Conservation (phyloP, 2,888 invertebrate genomes). For the Tipula lateralis region DNA sequence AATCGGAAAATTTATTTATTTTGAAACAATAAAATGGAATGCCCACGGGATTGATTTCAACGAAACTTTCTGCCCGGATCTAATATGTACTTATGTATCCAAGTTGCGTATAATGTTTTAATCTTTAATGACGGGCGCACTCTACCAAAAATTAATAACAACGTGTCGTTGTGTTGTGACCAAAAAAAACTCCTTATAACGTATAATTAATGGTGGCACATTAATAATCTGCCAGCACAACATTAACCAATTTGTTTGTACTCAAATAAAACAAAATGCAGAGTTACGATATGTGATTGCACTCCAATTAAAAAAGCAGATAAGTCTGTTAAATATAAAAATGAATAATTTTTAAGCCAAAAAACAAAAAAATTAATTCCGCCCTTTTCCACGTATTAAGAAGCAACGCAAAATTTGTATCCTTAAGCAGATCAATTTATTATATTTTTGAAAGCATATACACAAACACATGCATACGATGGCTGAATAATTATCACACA, state of each 20-base stretch:
- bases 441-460: background rate
- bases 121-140: background rate
- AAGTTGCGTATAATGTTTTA: background rate
- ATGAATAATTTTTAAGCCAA: background rate
- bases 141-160: background rate
- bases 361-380: background rate
- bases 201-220: background rate
- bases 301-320: background rate
- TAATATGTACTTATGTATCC: background rate
- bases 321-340: constrained; percentile 15
- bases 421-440: constrained; percentile 1
- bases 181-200: background rate
- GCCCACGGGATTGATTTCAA: background rate
- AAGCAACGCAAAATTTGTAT: background rate
- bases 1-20: background rate
- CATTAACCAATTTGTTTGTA: background rate
- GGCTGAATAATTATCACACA: background rate
- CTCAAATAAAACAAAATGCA: background rate
- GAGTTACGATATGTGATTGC: background rate
- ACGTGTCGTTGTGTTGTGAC: background rate
- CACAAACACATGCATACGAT: background rate
- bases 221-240: background rate
- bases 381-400: background rate
- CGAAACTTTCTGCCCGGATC: background rate
- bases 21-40: background rate